A percentile compares a stretch with the other conserved stretches of the same genome.
Evolutionary conservation across 2,113 vertebrate species (phyloP).

Genomic region (Lycocorax pyrrhopterus): DNA sequence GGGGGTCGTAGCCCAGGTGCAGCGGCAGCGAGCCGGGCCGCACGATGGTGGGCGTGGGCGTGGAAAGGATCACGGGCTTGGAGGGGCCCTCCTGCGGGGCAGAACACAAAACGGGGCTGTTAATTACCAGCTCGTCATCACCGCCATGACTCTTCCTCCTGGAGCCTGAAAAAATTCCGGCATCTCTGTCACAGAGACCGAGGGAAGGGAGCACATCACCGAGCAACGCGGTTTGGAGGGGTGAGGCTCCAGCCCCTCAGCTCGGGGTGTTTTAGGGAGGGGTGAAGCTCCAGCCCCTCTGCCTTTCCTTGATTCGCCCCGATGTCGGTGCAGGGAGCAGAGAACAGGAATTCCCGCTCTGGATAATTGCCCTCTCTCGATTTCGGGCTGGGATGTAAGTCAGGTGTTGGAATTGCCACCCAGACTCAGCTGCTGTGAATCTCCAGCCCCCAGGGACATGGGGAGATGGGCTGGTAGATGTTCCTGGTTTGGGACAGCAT

Average conservation of each 20-base stretch:
- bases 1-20: conserved; percentile 86
- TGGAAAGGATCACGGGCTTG: conserved; percentile 82
- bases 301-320: neutral
- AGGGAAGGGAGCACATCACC: neutral
- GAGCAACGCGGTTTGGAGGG: accelerated
- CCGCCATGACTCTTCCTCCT: neutral
- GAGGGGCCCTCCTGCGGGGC: conserved; percentile 72
- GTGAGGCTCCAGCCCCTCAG: neutral
- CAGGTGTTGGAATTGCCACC: neutral
- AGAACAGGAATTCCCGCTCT: neutral
- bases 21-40: conserved; percentile 92
- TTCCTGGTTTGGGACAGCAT: neutral
- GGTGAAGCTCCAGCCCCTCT: neutral
- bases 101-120: neutral
- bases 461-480: neutral
- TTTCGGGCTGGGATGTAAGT: neutral
- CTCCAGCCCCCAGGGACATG: neutral
- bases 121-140: neutral
- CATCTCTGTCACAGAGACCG: accelerated
- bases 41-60: conserved; percentile 91
- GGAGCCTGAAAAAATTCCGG: accelerated
- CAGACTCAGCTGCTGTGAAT: neutral
- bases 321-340: neutral
- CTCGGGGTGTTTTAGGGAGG: neutral
- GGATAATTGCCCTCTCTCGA: neutral